These are phyloP conservation scores for Plestiodon gilberti DNA, from an alignment of 2,113 vertebrate genomes.

Conservation along the genomic window DNA sequence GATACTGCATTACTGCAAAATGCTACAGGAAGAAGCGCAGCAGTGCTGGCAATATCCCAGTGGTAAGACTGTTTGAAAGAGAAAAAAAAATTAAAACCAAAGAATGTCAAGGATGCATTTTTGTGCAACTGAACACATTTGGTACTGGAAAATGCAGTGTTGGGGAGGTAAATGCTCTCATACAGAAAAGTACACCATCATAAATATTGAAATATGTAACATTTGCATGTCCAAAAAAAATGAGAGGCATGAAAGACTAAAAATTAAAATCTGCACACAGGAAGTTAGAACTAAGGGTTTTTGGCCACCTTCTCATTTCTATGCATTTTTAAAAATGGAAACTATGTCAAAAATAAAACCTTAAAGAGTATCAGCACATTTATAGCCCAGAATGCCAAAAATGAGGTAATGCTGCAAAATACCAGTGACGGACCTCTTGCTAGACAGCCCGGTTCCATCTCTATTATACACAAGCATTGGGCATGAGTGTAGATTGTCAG, in stretches of 20 bases:
- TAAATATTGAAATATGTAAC: conserved; percentile 50
- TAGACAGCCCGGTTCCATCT: conserved; percentile 25
- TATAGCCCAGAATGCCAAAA: conserved; percentile 46
- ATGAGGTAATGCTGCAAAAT: conserved; percentile 42
- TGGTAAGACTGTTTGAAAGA: conserved; percentile 52
- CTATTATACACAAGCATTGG: conserved; percentile 37
- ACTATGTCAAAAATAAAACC: conserved; percentile 40
- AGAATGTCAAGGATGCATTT: conserved; percentile 48
- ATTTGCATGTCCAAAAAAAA: conserved; percentile 60
- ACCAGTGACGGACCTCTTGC: conserved; percentile 31
- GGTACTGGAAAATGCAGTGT: conserved; percentile 48
- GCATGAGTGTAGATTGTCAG: conserved; percentile 43
- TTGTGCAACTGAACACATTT: conserved; percentile 43
- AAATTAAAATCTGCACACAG: conserved; percentile 44
- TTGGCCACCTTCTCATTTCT: conserved; percentile 33
- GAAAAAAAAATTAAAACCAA: conserved; percentile 21
- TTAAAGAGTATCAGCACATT: conserved; percentile 32
- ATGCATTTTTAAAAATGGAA: conserved; percentile 30
- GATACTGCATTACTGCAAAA: conserved; percentile 49
- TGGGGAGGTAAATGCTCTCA: conserved; percentile 51
- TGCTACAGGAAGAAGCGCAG: conserved; percentile 51
- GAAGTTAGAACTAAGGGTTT: conserved; percentile 46
- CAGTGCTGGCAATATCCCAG: conserved; percentile 49
- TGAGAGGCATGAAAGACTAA: conserved; percentile 22
- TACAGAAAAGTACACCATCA: conserved; percentile 53